phyloP scores from a whole-genome alignment of 2,797 vertebrate genomes.

The Lutjanus campechanus region DNA sequence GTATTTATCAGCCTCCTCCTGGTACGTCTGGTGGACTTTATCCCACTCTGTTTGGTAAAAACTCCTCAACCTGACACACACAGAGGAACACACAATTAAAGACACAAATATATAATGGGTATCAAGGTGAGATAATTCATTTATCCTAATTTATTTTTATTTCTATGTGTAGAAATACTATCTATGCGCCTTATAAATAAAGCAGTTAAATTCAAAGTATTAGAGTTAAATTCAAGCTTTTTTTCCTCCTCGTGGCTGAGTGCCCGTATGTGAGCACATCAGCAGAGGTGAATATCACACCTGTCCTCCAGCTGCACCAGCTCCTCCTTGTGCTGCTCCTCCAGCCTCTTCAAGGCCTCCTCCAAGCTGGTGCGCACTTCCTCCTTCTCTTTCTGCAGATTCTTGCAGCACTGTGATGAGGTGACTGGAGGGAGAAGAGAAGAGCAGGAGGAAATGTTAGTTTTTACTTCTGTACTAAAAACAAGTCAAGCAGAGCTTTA shows the following conservation, averaged over 20 bases:
- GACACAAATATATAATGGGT: not conserved
- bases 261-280: not conserved
- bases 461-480: not conserved
- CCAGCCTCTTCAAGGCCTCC: conserved; percentile 87
- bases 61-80: conserved; percentile 82
- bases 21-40: conserved; percentile 92
- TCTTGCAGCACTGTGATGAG: conserved; percentile 87
- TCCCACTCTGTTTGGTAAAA: conserved; percentile 94
- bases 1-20: conserved; percentile 93
- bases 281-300: conserved; percentile 36
- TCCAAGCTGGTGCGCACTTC: conserved; percentile 87
- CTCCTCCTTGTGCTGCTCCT: conserved; percentile 91
- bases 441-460: not conserved
- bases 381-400: conserved; percentile 89
- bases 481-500: not conserved
- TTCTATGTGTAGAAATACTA: no score
- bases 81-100: not conserved
- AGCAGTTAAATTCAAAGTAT: no score
- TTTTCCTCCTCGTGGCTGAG: no score
- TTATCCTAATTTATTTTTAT: no score
- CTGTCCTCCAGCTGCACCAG: conserved; percentile 89
- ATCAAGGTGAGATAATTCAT: no score
- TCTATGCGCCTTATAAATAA: no score
- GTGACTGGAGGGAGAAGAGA: conserved; percentile 74
- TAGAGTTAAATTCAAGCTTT: no score